Evolutionary conservation across 2,113 vertebrate species (phyloP).

Genomic region (Tragelaphus imberbis): DNA sequence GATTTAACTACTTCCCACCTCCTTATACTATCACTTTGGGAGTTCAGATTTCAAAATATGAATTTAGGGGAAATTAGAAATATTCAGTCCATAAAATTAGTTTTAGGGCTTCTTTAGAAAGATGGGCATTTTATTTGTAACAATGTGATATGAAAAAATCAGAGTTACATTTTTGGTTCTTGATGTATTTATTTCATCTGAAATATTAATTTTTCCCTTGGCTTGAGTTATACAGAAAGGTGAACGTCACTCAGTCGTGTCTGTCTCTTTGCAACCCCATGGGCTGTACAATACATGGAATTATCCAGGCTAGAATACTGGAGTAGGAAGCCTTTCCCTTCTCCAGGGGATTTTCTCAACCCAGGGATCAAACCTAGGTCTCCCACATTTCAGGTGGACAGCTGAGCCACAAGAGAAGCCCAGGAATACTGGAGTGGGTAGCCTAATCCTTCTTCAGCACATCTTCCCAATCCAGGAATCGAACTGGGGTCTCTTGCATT

Average conservation of each 20-base stretch:
- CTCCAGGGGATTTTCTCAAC: background rate
- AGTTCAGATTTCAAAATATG: background rate
- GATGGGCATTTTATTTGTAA: background rate
- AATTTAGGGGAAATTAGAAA: background rate
- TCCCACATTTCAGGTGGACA: accelerated
- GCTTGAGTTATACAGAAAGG: background rate
- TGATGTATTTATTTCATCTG: background rate
- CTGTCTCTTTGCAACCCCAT: background rate
- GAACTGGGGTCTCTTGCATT: background rate
- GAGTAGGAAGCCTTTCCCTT: background rate
- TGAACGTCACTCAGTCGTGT: background rate
- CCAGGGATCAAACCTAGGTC: background rate
- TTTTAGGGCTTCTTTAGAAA: background rate
- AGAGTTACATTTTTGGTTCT: background rate
- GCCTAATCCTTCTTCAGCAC: background rate
- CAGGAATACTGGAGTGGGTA: background rate
- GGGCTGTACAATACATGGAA: background rate
- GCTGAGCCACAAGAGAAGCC: background rate
- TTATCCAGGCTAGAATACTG: background rate
- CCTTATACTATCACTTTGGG: background rate
- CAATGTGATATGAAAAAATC: background rate
- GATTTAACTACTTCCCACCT: background rate
- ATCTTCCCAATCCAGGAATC: background rate
- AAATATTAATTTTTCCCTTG: background rate
- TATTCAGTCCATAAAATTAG: background rate